Conservation (phyloP, 35 echinoderm and acorn worm genomes). For the Anneissia japonica region DNA sequence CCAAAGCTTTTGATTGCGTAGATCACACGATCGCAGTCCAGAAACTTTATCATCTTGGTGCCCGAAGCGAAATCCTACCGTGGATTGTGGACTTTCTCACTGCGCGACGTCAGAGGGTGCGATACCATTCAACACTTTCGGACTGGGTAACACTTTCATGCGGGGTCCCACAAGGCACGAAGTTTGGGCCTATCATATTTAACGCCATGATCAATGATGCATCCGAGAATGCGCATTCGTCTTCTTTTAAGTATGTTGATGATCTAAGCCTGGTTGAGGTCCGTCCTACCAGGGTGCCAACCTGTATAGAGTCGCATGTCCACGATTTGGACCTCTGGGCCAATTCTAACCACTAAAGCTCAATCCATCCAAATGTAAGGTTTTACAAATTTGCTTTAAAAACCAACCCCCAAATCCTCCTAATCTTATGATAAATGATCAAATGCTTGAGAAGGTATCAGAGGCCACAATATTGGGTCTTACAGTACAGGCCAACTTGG, state of each 20-base stretch:
- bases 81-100: constrained; percentile 32
- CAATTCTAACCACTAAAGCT: not conserved
- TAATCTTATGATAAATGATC: not conserved
- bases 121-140: not conserved
- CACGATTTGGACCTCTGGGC: not conserved
- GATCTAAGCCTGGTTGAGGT: not conserved
- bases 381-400: constrained; percentile 12
- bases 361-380: constrained; percentile 14
- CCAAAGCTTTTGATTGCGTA: constrained; percentile 36
- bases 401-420: not conserved
- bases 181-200: constrained; percentile 21
- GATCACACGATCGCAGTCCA: constrained; percentile 35
- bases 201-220: constrained; percentile 25
- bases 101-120: not conserved
- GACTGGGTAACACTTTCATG: not conserved
- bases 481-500: no score
- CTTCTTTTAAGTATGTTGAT: not conserved
- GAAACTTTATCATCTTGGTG: constrained; percentile 16
- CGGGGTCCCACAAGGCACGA: constrained; percentile 32
- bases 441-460: no score
- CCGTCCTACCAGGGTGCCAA: not conserved
- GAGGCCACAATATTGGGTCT: no score
- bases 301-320: not conserved
- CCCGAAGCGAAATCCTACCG: constrained; percentile 8
- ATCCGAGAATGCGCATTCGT: not conserved